Evolutionary conservation across 2,797 vertebrate species (phyloP), one percentile per base, ranked within the genome.

Genomic region (Hippoglossus hippoglossus): DNA sequence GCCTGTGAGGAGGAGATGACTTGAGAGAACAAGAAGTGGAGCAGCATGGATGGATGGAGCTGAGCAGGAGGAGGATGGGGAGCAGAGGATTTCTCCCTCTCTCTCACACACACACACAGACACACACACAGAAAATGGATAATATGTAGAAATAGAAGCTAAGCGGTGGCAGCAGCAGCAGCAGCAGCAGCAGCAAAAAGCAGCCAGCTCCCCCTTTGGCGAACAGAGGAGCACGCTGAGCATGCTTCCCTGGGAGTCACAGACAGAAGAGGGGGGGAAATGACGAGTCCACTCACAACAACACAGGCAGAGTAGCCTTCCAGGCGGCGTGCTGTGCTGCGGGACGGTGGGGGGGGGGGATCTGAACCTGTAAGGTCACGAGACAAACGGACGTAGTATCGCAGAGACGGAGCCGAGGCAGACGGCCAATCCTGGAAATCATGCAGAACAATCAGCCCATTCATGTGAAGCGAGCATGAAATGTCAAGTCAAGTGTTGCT

Each of bases 341-440:
- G 53, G 62, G 63, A 79, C 4, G 59, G 10, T 8, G 53, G 60
- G 63, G 80, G 44, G 83, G 79, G 79, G 58, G 83, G 72, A 70
- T 79, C 44, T 85, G 82, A 88, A 89, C 88, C 89, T 76, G 89
- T 87, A 75, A 89, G 91, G 88, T 91, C 90, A 89, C 68, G 41
- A 76, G 84, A 81, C 82, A 46, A 81, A 49, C 66, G 69, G 79
- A 86, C 66, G 82, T 88, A 85, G 82, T 77, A 73, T 73, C 4
- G 71, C 61, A 69, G 81, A 79, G 81, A 77, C 64, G 63, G 75
- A 75, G 83, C 47, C 19, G 68, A 62, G 64, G 81, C 82, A 74
- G 61, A n/a, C 66, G 19, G 78, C 73, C 78, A 75, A 55, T 81
- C 79, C 73, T 82, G 82, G 86, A 81, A 83, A 83, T 73, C 84